A percentile compares a stretch with the other conserved stretches of the same genome.
Evolutionary conservation across 2,888 invertebrate species (phyloP).

Genomic region (Andrena bicolor): DNA sequence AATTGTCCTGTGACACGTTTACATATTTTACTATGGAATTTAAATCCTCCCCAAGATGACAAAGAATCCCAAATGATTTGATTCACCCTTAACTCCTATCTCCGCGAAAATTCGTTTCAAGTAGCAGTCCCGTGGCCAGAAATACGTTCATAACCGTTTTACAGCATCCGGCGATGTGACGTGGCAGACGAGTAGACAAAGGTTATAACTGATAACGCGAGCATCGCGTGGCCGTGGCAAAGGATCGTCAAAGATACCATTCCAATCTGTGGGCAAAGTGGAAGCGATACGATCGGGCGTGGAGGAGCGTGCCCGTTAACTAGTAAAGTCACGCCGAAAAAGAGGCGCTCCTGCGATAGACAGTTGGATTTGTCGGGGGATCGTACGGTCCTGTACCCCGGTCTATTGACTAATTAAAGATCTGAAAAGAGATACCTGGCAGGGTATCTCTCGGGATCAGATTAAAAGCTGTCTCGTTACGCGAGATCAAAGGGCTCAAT

Average conservation of each 20-base stretch:
- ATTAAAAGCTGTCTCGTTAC: constrained; percentile 63
- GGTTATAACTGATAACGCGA: constrained; percentile 32
- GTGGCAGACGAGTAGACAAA: constrained; percentile 31
- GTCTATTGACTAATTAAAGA: constrained; percentile 62
- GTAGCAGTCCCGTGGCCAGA: no score
- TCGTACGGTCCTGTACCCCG: constrained; percentile 16
- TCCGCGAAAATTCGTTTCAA: no score
- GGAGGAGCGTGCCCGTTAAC: constrained; percentile 7
- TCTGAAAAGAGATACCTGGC: constrained; percentile 48
- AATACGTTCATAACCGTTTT: constrained; percentile 2
- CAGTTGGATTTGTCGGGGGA: constrained; percentile 7
- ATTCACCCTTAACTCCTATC: no score
- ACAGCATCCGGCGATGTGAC: neutral
- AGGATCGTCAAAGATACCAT: constrained; percentile 26
- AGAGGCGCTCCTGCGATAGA: constrained; percentile 23
- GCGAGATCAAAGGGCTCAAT: constrained; percentile 64
- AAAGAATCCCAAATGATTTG: no score
- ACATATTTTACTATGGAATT: no score
- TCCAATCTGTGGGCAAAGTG: constrained; percentile 28
- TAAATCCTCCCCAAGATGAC: no score
- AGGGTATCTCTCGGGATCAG: constrained; percentile 33
- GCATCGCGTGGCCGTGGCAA: constrained; percentile 6
- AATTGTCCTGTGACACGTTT: no score
- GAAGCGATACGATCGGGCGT: neutral
- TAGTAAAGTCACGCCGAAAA: constrained; percentile 40